These are phyloP conservation scores for Halocynthia roretzi DNA, from an alignment of 23 tunicate genomes.

Conservation along the genomic window DNA sequence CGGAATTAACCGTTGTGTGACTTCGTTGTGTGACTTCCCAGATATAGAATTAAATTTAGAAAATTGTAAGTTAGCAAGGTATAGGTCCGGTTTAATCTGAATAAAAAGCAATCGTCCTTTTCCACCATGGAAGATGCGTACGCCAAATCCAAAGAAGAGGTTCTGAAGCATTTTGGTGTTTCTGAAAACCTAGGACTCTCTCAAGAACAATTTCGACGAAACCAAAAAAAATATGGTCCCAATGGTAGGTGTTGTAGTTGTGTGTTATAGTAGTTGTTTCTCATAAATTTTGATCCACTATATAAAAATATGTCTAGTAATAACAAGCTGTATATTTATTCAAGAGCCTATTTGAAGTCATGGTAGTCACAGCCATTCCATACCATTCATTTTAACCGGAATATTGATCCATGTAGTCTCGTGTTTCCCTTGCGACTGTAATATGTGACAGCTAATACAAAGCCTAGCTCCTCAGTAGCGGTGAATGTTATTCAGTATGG, in stretches of 20 bases:
- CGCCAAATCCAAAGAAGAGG: slow-evolving; percentile 59
- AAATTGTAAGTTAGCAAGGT: too few relatives aligned
- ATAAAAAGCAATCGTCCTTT: neutral
- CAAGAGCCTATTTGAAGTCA: too few relatives aligned
- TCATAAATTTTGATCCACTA: neutral
- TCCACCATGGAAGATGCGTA: slow-evolving; percentile 72
- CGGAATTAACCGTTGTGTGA: too few relatives aligned
- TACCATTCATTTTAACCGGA: too few relatives aligned
- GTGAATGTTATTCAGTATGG: neutral
- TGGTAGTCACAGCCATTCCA: too few relatives aligned
- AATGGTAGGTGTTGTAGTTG: slow-evolving; percentile 33
- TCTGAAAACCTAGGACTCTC: slow-evolving; percentile 40
- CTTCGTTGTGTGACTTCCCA: too few relatives aligned
- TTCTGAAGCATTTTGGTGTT: slow-evolving; percentile 49
- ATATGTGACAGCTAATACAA: too few relatives aligned
- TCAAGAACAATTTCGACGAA: slow-evolving; percentile 53
- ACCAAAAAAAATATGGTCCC: slow-evolving; percentile 67
- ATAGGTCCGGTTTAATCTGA: too few relatives aligned
- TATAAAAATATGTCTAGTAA: neutral
- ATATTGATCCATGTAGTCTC: too few relatives aligned
- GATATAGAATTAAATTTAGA: too few relatives aligned
- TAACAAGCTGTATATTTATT: neutral
- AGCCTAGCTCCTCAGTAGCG: too few relatives aligned
- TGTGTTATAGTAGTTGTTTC: neutral
- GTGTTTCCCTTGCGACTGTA: too few relatives aligned